phyloP scores from a whole-genome alignment of 2,888 invertebrate species.

The Pyrocoelia pectoralis region DNA sequence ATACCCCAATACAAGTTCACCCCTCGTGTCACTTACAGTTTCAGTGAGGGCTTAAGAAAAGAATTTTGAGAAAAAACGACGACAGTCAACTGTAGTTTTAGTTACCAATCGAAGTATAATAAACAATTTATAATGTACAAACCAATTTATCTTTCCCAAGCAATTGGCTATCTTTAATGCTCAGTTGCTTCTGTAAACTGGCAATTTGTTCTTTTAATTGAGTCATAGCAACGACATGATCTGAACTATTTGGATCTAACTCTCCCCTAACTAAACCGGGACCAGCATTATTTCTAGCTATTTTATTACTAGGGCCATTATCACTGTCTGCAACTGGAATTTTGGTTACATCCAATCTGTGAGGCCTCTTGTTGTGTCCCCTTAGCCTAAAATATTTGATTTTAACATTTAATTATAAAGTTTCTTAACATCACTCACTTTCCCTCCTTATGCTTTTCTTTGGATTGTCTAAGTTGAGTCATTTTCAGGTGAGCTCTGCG shows the following conservation, averaged over 20 bases:
- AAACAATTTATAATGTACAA: constrained; percentile 44
- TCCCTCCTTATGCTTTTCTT: constrained; percentile 64
- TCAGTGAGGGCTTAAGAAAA: too few species aligned
- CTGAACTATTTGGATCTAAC: constrained; percentile 85
- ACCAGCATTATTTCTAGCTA: constrained; percentile 58
- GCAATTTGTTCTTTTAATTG: constrained; percentile 94
- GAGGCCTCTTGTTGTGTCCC: constrained; percentile 76
- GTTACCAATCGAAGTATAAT: background rate
- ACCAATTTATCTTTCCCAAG: constrained; percentile 92
- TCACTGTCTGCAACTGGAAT: constrained; percentile 59
- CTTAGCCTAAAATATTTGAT: constrained; percentile 63
- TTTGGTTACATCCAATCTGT: constrained; percentile 70
- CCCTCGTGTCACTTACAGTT: too few species aligned
- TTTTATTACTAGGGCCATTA: constrained; percentile 62
- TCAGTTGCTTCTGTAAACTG: constrained; percentile 86
- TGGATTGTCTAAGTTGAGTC: constrained; percentile 62
- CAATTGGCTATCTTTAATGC: constrained; percentile 84
- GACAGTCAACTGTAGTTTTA: too few species aligned
- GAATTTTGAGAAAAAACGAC: too few species aligned
- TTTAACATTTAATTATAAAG: background rate
- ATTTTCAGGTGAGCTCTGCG: constrained; percentile 66
- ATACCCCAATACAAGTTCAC: too few species aligned
- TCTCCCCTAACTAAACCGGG: constrained; percentile 60
- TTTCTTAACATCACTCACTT: constrained; percentile 57
- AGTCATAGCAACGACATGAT: constrained; percentile 94